Percentiles rank a stretch among this genome's conserved stretches.
These are phyloP conservation scores for Synodontis membranacea DNA, from an alignment of 2,113 vertebrate species.

Conservation along the genomic window DNA sequence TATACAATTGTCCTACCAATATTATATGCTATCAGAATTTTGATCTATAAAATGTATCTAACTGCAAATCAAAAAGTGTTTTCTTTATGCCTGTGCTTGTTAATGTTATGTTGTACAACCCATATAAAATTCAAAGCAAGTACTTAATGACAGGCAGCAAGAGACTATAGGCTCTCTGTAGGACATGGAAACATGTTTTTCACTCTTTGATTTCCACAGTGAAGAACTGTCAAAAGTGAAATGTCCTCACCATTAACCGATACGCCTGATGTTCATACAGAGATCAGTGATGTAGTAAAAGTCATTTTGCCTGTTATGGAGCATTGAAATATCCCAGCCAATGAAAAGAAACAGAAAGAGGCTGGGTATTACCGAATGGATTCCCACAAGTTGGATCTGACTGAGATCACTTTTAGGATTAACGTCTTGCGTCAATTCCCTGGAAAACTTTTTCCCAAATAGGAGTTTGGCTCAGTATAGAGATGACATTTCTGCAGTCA, in stretches of 20 bases:
- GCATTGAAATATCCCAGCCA: slow-evolving; percentile 41
- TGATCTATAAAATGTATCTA: too few species aligned
- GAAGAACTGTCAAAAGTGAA: too few species aligned
- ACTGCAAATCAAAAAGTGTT: too few species aligned
- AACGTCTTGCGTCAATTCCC: slow-evolving; percentile 14
- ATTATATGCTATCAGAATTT: too few species aligned
- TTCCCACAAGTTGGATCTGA: slow-evolving; percentile 45
- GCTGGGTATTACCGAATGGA: slow-evolving; percentile 45
- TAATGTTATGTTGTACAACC: too few species aligned
- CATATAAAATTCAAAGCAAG: too few species aligned
- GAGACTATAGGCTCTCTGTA: too few species aligned
- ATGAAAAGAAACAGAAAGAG: slow-evolving; percentile 45
- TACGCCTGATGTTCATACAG: neutral
- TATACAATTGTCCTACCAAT: too few species aligned
- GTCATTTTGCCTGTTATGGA: slow-evolving; percentile 28
- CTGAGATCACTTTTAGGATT: slow-evolving; percentile 38
- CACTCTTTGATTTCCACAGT: too few species aligned
- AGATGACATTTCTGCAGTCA: slow-evolving; percentile 7
- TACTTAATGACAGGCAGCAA: too few species aligned
- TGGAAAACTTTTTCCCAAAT: slow-evolving; percentile 17
- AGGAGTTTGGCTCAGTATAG: slow-evolving; percentile 4
- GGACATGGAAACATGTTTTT: too few species aligned
- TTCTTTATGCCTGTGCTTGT: too few species aligned
- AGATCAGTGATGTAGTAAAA: slow-evolving; percentile 7
- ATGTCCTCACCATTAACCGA: neutral